A percentile compares a stretch with the other conserved stretches of the same genome.
phyloP scores from a whole-genome alignment of 2,888 invertebrate genomes.

The Eremobia ochroleuca region DNA sequence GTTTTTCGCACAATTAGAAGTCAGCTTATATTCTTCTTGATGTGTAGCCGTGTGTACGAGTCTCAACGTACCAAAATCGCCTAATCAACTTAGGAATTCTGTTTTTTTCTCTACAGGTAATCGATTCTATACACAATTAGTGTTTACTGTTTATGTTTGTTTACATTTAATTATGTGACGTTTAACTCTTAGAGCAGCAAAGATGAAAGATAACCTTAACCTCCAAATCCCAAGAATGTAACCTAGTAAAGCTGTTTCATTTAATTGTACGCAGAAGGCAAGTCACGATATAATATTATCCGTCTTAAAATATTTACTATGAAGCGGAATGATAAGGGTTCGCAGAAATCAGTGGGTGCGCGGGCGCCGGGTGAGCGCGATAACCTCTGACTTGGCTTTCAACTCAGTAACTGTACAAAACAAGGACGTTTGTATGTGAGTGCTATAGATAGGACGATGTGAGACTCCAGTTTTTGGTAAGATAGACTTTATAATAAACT shows the following conservation, averaged over 20 bases:
- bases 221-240: constrained; percentile 31
- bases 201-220: not conserved
- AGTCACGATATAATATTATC: constrained; percentile 44
- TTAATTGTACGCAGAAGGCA: constrained; percentile 38
- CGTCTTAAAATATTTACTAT: constrained; percentile 41
- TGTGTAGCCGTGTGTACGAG: no score
- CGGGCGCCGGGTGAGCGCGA: constrained; percentile 48
- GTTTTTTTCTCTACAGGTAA: not conserved
- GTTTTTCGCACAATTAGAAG: no score
- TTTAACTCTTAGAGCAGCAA: not conserved
- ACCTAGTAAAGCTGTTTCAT: constrained; percentile 13
- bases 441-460: not conserved
- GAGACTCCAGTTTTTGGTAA: not conserved
- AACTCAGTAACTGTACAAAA: constrained; percentile 24
- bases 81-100: not conserved
- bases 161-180: not conserved
- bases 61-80: not conserved
- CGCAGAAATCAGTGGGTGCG: constrained; percentile 64
- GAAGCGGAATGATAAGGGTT: constrained; percentile 60
- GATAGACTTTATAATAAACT: no score
- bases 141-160: not conserved
- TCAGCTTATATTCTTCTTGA: no score
- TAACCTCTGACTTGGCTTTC: constrained; percentile 56
- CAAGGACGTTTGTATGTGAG: constrained; percentile 25
- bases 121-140: not conserved